phyloP scores from a whole-genome alignment of 2,888 invertebrate genomes.

The Spodoptera exigua region DNA sequence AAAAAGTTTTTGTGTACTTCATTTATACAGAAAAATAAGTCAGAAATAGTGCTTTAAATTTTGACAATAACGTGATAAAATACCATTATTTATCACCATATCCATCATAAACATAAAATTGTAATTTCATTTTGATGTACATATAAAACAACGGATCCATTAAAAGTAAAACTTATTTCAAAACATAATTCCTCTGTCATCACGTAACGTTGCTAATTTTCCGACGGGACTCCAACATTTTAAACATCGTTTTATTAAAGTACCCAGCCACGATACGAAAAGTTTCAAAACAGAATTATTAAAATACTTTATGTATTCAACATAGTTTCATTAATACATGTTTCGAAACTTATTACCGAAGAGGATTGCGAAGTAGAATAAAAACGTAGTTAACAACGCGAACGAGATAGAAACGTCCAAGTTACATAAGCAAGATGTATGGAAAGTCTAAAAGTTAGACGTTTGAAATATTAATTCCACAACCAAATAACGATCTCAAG shows the following conservation, averaged over 20 bases:
- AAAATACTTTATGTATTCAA: slow-evolving; percentile 25
- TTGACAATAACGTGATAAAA: too few species aligned
- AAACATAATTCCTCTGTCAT: slow-evolving; percentile 10
- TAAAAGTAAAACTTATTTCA: too few species aligned
- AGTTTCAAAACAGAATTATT: slow-evolving; percentile 34
- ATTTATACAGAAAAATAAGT: too few species aligned
- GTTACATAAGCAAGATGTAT: slow-evolving; percentile 43
- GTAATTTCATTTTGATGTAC: too few species aligned
- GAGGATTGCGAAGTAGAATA: slow-evolving; percentile 26
- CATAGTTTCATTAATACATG: slow-evolving; percentile 25
- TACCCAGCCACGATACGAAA: slow-evolving; percentile 1
- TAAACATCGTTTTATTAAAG: slow-evolving; percentile 10
- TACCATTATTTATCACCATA: too few species aligned
- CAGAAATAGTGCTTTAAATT: too few species aligned
- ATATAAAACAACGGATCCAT: too few species aligned
- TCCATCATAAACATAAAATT: too few species aligned
- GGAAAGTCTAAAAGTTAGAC: slow-evolving; percentile 47
- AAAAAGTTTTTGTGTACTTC: too few species aligned
- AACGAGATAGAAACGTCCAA: slow-evolving; percentile 36
- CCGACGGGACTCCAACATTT: slow-evolving; percentile 19
- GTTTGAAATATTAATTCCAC: slow-evolving; percentile 48
- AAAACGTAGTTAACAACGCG: slow-evolving; percentile 41
- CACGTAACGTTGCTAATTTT: slow-evolving; percentile 17
- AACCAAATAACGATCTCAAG: slow-evolving; percentile 49
- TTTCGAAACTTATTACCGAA: slow-evolving; percentile 32